Evolutionary conservation across 2,113 vertebrate species (phyloP), one percentile per base, ranked within the genome.

Genomic region (Alligator sinensis): DNA sequence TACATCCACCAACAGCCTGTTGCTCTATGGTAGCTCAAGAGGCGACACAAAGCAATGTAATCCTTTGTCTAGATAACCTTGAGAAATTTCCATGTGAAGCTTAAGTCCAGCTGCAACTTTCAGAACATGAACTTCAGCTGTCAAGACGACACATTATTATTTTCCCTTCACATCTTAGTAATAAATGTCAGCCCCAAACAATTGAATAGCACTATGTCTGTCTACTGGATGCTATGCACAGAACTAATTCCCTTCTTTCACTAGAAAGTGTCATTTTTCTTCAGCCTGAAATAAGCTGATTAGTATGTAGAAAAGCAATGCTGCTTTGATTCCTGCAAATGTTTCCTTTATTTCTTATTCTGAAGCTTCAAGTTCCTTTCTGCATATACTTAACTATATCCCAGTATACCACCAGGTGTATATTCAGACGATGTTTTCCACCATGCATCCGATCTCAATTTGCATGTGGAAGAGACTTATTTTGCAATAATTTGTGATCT

Each of bases 401-500:
- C 74, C 64, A 74, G 77, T 79, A 64, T 21, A 79, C 34, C 27
- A 62, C 15, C 84, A 91, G 86, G 87, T 93, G 74, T 86, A 90
- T 95, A 94, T 94, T 91, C 89, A 84, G 57, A 70, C 90, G 87
- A 60, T 91, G 66, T 92, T 91, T 96, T 27, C 82, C 88, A 94
- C 64, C 88, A 87, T 77, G 80, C 87, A 96, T 95, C 84, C 87
- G 86, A 74, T 79, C 96, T 97, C 95, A 84, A 97, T 97, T 97
- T 97, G 93, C 92, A 90, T 92, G 89, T 59, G 1, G 94, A 96
- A 97, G 92, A 96, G 95, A 96, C 82, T 77, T 90, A 19, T 30
- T 90, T 90, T 96, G 91, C 94, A 97, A 92, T 98, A 97, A 98
- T 97, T 98, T 97, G 88, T 92, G 91, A 91, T 95, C 94, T 63